Conservation (phyloP, 2,888 invertebrate species). For the Eumerus sabulonum region DNA sequence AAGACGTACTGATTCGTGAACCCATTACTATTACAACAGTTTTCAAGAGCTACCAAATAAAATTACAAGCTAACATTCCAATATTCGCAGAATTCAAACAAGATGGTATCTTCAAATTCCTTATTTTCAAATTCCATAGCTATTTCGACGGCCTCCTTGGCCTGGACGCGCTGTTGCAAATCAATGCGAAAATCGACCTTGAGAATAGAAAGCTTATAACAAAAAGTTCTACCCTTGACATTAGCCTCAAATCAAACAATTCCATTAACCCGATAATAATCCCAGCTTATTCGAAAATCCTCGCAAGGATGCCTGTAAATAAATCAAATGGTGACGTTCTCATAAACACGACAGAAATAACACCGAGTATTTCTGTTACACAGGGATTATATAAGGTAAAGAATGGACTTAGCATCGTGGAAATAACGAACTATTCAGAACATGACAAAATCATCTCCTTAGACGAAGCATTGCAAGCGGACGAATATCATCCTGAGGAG, state of each 20-base stretch:
- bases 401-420: slow-evolving; percentile 9
- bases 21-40: slow-evolving; percentile 38
- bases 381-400: slow-evolving; percentile 18
- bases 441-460: neutral
- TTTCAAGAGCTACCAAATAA: slow-evolving; percentile 26
- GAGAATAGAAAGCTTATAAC: slow-evolving; percentile 1
- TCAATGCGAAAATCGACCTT: slow-evolving; percentile 32
- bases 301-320: slow-evolving; percentile 21
- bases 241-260: slow-evolving; percentile 9
- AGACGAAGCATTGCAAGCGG: slow-evolving; percentile 9
- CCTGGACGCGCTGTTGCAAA: slow-evolving; percentile 7
- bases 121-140: slow-evolving; percentile 38
- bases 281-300: no score
- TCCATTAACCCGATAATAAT: no score
- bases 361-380: slow-evolving; percentile 3
- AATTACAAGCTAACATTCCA: slow-evolving; percentile 6
- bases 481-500: slow-evolving; percentile 7
- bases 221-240: no score
- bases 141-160: slow-evolving; percentile 37
- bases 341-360: slow-evolving; percentile 14
- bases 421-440: slow-evolving; percentile 17
- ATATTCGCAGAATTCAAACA: no score
- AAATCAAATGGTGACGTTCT: neutral
- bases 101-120: no score
- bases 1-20: slow-evolving; percentile 19